Evolutionary conservation across 2,797 vertebrate genomes (phyloP), one percentile per base, ranked within the genome.

Genomic region (Melopsittacus undulatus): DNA sequence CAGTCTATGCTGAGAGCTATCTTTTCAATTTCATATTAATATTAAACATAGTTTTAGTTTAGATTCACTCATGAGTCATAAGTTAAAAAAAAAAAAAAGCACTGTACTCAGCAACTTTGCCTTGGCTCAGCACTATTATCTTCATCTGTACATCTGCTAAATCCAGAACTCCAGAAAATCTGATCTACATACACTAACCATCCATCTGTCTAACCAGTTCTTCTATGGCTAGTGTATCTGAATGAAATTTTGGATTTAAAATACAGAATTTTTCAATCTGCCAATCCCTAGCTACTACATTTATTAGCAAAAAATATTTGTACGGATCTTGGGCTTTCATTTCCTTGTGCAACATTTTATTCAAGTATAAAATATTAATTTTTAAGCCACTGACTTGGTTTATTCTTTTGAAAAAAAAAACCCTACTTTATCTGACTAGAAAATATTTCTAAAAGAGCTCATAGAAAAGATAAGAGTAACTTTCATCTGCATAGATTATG

Each of bases 61-160:
- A 92, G 69, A 91, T 49, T 90, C 76, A 78, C 27, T n/a, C 87
- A 80, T 94, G 91, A 96, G 79, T 95, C 91, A 94, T 59, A 94
- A 87, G 67, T 76, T 90, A 5, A 11, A 74, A 81, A 86, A 91
- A 74, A 74, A 18, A 77, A 86, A 91, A 85, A 45, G 13, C 38
- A 86, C 91, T 63, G 73, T 57, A 88, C 85, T 95, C 95, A 96
- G 95, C 95, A 96, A 91, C 80, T 96, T 92, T 94, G 94, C 79
- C 77, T 94, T 90, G 73, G 85, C 91, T 95, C 83, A 95, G 91
- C 79, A 90, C 49, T 90, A 78, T 92, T 89, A 92, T 90, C 63
- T 87, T 94, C 79, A 94, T 87, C 89, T 61, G 64, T 89, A 82
- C 64, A 80, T 85, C 91, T 96, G 94, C 87, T 94, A 91, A 92